These are phyloP conservation scores for Stichopus horrens DNA, from an alignment of 53 echinoderm and acorn worm genomes.

Conservation along the genomic window DNA sequence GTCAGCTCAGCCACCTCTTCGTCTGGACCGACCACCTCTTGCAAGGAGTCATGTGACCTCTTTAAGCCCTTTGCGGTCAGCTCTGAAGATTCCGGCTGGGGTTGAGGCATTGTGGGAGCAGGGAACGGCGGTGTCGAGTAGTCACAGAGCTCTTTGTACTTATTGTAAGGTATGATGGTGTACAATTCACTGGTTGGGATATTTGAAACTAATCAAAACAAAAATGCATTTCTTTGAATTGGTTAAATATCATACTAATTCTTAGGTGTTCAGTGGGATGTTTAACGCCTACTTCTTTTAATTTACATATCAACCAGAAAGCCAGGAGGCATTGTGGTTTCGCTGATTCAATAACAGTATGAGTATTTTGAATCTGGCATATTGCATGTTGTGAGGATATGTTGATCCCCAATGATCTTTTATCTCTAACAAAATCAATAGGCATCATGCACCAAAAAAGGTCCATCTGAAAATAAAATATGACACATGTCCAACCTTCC, in stretches of 20 bases:
- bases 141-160: constrained; percentile 56
- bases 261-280: background rate
- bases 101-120: constrained; percentile 13
- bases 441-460: too few species aligned
- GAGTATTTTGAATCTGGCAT: too few species aligned
- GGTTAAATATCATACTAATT: too few species aligned
- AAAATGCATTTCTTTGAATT: background rate
- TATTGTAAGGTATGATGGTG: constrained; percentile 61
- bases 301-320: background rate
- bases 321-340: too few species aligned
- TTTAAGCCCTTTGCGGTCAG: constrained; percentile 53
- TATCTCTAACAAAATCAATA: too few species aligned
- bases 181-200: constrained; percentile 33
- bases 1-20: constrained; percentile 82
- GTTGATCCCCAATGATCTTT: background rate
- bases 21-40: constrained; percentile 62
- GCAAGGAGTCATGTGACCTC: constrained; percentile 57
- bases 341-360: background rate
- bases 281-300: too few species aligned
- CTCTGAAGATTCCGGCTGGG: constrained; percentile 22
- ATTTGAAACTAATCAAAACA: constrained; percentile 1
- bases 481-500: too few species aligned
- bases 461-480: too few species aligned
- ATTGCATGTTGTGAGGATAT: too few species aligned
- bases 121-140: constrained; percentile 42